Conservation (phyloP, 2,797 vertebrate species). For the Fistularia commersonii region DNA sequence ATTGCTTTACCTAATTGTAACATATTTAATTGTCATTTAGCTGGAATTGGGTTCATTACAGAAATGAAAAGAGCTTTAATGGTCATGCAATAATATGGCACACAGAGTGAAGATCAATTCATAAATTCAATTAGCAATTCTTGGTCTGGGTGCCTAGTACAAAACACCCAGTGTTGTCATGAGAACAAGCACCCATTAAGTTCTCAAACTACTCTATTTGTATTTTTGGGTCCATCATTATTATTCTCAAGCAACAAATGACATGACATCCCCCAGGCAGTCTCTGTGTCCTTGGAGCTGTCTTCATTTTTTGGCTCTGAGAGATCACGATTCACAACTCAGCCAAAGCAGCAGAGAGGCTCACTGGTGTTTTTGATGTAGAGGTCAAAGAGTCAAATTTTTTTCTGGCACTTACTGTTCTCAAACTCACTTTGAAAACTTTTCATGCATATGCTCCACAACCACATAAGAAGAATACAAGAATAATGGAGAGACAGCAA, state of each 20-base stretch:
- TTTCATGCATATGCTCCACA: no score
- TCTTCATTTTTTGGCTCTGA: conserved; percentile 45
- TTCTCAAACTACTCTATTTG: conserved; percentile 12
- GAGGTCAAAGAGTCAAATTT: conserved; percentile 15
- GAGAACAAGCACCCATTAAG: conserved; percentile 15
- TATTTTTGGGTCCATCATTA: conserved; percentile 20
- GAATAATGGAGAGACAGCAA: no score
- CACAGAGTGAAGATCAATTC: conserved; percentile 1
- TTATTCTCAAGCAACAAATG: conserved; percentile 8
- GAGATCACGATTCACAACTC: conserved; percentile 18
- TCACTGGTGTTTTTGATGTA: conserved; percentile 34
- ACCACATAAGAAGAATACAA: no score
- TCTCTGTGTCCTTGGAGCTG: conserved; percentile 27
- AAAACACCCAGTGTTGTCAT: conserved; percentile 13
- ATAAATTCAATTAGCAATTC: conserved; percentile 11
- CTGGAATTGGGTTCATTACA: no score
- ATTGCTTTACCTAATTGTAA: no score
- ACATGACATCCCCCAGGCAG: conserved; percentile 12
- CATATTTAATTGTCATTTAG: no score
- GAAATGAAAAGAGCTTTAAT: neutral
- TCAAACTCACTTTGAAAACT: conserved; percentile 20
- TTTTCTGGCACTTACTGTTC: conserved; percentile 16
- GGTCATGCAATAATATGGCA: no score
- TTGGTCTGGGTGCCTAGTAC: neutral
- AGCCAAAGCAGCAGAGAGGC: conserved; percentile 37